These are phyloP conservation scores for Drosophila arawakana DNA, from an alignment of 1,140 invertebrate genomes.

Conservation along the genomic window DNA sequence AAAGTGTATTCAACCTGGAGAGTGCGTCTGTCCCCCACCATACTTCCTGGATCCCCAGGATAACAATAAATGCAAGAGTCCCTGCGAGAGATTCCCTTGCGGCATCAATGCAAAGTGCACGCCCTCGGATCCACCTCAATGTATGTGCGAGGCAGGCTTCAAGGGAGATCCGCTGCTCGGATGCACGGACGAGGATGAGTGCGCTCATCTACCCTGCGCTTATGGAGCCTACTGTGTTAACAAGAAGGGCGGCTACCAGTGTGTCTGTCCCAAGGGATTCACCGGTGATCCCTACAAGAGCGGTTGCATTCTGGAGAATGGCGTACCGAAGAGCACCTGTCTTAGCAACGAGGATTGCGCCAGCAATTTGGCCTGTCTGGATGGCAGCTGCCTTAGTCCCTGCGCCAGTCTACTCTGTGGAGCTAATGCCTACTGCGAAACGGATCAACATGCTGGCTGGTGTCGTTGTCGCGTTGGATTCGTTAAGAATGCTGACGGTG, in stretches of 20 bases:
- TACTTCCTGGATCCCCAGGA: conserved; percentile 93
- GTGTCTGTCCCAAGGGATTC: conserved; percentile 92
- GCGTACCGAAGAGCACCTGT: conserved; percentile 87
- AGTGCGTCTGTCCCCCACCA: conserved; percentile 94
- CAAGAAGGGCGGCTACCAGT: conserved; percentile 92
- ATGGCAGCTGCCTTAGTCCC: conserved; percentile 92
- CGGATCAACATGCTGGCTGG: conserved; percentile 94
- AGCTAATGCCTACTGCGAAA: conserved; percentile 93
- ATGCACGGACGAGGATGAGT: conserved; percentile 94
- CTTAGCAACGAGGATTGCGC: conserved; percentile 91
- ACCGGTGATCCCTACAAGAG: conserved; percentile 93
- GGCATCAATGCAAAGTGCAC: conserved; percentile 97
- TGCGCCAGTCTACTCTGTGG: conserved; percentile 92
- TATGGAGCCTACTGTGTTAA: conserved; percentile 94
- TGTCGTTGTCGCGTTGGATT: conserved; percentile 94
- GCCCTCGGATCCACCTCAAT: conserved; percentile 94
- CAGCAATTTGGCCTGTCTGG: conserved; percentile 90
- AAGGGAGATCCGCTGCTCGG: conserved; percentile 93
- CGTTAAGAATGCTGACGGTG: conserved; percentile 89
- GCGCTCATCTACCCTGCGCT: conserved; percentile 90
- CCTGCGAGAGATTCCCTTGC: conserved; percentile 94
- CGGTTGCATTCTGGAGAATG: conserved; percentile 88
- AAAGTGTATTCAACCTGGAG: conserved; percentile 95
- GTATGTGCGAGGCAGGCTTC: conserved; percentile 93
- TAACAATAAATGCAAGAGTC: conserved; percentile 94